Evolutionary conservation across 2,888 invertebrate species (phyloP).

Genomic region (Unio delphinus): DNA sequence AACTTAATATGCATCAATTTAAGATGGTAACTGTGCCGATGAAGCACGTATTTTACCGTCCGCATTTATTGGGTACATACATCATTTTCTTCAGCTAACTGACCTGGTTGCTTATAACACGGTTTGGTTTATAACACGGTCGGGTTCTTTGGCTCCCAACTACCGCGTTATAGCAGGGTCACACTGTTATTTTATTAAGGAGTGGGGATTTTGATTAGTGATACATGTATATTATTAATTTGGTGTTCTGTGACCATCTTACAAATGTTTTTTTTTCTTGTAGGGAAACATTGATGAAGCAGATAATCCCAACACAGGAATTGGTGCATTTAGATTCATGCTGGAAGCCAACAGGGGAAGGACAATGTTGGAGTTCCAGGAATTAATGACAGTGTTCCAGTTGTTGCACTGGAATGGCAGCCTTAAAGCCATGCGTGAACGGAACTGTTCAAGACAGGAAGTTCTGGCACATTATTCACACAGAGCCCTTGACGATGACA

Average conservation of each 20-base stretch:
- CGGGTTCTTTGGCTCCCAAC: too few species aligned
- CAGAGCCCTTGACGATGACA: constrained; percentile 92
- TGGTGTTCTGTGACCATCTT: background rate
- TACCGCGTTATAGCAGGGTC: too few species aligned
- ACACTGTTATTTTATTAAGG: too few species aligned
- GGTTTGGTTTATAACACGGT: too few species aligned
- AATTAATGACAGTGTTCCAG: constrained; percentile 97
- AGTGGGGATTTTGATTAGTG: too few species aligned
- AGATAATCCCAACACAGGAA: constrained; percentile 84
- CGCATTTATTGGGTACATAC: too few species aligned
- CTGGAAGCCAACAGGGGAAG: constrained; percentile 79
- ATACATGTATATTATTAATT: background rate
- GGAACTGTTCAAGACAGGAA: constrained; percentile 94
- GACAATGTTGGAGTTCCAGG: constrained; percentile 96
- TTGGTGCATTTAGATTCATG: constrained; percentile 80
- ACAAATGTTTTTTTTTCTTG: constrained; percentile 1
- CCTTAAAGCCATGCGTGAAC: constrained; percentile 92
- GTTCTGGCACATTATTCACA: constrained; percentile 92
- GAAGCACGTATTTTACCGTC: too few species aligned
- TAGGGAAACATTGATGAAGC: constrained; percentile 69
- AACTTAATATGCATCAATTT: too few species aligned
- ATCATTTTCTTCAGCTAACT: too few species aligned
- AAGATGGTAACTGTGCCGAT: too few species aligned
- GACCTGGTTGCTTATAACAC: too few species aligned
- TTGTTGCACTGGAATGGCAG: constrained; percentile 97